A percentile compares a stretch with the other conserved stretches of the same genome.
Conservation (phyloP, 2,113 vertebrate genomes). For the Gadus chalcogrammus region DNA sequence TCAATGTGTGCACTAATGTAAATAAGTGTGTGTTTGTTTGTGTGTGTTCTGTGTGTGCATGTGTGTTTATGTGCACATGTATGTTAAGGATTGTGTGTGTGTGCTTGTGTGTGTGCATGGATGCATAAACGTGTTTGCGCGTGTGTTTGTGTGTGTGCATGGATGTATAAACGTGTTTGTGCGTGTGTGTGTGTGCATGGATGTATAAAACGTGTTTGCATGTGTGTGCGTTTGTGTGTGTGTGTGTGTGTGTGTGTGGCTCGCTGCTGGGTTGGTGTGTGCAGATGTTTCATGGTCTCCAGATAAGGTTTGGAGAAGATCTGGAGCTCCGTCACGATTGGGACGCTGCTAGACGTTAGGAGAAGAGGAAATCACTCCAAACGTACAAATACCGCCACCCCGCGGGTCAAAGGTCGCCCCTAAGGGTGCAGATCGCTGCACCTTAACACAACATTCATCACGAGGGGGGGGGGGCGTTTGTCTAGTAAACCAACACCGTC, state of each 20-base stretch:
- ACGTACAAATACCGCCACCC: constrained; percentile 16
- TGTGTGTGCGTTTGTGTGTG: too few species aligned
- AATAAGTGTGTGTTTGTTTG: too few species aligned
- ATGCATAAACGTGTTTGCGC: neutral
- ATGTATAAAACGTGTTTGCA: neutral
- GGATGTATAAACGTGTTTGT: too few species aligned
- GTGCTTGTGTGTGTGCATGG: neutral
- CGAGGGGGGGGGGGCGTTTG: neutral
- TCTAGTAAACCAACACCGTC: too few species aligned
- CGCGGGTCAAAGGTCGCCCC: constrained; percentile 17
- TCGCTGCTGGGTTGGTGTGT: too few species aligned
- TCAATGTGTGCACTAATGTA: too few species aligned
- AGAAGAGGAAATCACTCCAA: constrained; percentile 16
- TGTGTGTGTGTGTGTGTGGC: too few species aligned
- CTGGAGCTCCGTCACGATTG: constrained; percentile 25
- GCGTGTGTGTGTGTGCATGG: neutral
- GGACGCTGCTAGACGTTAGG: constrained; percentile 8
- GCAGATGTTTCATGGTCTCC: too few species aligned
- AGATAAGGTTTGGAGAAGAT: neutral
- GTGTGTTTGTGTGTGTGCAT: too few species aligned
- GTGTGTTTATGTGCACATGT: too few species aligned
- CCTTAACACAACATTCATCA: neutral
- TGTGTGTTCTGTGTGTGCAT: too few species aligned
- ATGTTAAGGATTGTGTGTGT: neutral
- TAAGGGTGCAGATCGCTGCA: neutral